Evolutionary conservation across 2,888 invertebrate species (phyloP), one percentile per base, ranked within the genome.

Genomic region (Acleris literana): DNA sequence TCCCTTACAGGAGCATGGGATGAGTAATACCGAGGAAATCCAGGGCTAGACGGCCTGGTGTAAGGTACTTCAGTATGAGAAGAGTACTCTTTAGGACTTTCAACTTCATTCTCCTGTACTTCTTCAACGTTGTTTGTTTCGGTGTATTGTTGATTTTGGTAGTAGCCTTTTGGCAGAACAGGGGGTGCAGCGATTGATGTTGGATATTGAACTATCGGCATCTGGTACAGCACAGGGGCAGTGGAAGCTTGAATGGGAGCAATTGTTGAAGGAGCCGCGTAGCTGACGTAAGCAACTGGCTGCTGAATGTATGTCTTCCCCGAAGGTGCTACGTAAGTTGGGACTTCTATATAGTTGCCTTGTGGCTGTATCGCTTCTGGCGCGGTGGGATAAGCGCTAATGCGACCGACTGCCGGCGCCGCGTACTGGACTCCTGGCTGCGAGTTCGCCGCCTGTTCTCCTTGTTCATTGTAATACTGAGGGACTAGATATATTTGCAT

Each of bases 401-500:
- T 74, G 64, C 77, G 76, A 46, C 80, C 71, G 13, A 75, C 69
- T 11, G 67, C 66, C 4, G 77, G 74, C 2, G 80, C 69, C 33
- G 83, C 71, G 71, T 85, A 86, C 60, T 85, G 85, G n/a, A 79
- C 71, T 59, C 77, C 81, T 1, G 74, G 66, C 43, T 81, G 78
- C 1, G 74, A 49, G 54, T 72, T 76, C 2, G 70, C 71, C 2
- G 75, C 65, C 68, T 82, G 86, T 18, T 79, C 83, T 2, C 79
- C 51, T 11, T 75, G 82, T 3, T 88, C 85, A 46, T 80, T 83
- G 65, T 88, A 88, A 73, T 91, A 90, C 71, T 90, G 90, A 1
- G 92, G 92, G 69, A 92, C 87, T 79, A 92, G 78, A 80, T 90
- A 91, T 74, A 92, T 84, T 75, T 91, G 90, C 90, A 92, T 90